Conservation (phyloP, 2,888 invertebrate genomes). For the Ametastegia equiseti region DNA sequence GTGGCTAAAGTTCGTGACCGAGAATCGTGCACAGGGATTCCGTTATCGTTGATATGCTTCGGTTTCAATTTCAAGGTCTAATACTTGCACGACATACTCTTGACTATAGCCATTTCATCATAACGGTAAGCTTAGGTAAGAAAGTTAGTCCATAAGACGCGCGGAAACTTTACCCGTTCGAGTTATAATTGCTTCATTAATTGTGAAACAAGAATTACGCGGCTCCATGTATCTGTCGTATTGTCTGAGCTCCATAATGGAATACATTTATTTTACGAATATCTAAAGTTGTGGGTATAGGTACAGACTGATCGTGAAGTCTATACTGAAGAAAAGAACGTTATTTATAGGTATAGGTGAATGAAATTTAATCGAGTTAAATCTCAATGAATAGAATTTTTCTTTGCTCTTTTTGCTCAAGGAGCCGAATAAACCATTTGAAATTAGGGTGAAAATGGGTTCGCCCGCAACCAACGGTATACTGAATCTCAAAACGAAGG, state of each 20-base stretch:
- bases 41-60: conserved; percentile 16
- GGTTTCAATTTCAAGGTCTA: conserved; percentile 24
- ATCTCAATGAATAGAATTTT: neutral
- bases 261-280: neutral
- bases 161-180: neutral
- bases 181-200: conserved; percentile 43
- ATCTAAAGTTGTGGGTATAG: neutral
- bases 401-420: neutral
- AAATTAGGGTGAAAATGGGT: conserved; percentile 25
- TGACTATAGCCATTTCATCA: neutral
- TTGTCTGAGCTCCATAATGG: neutral
- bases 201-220: neutral
- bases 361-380: neutral
- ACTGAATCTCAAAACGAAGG: conserved; percentile 6
- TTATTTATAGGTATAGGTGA: neutral
- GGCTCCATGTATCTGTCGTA: neutral
- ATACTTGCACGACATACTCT: neutral
- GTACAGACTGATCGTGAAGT: too few species aligned
- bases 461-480: neutral
- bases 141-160: neutral
- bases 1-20: neutral
- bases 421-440: neutral
- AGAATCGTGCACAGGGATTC: conserved; percentile 18
- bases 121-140: neutral
- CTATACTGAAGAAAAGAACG: too few species aligned